Base-by-base conservation (phyloP, 1,140 invertebrate species). In the Ylistrum balloti region DNA sequence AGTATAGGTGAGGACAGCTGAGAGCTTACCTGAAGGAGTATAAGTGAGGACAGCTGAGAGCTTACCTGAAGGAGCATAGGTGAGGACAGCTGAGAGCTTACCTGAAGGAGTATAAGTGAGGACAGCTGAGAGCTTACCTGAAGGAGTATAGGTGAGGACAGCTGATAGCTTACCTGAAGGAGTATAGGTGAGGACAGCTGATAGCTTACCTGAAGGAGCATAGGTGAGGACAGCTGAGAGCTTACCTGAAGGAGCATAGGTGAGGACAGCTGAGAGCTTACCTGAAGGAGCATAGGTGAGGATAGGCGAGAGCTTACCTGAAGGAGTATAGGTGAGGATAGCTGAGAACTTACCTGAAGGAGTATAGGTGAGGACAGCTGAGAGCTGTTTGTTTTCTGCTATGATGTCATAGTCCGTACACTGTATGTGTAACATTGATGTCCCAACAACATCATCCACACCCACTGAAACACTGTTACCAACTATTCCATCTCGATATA, bases 321-420 rank as follows among this genome's bases (percentile, higher is more conserved):
- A 56, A 3, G 45, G 17, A 56, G 45, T 56, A 17, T 74, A 74
- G 22, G 22, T 74, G 20, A 74, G 56, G 0, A 28, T 28, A 5
- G 5, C 22, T 74, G 56, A 74, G 56, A 74, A n/a, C 56, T 74
- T 74, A 74, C 56, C 56, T 74, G 56, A 74, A 17, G 56, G 56
- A 22, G 86, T 86, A 15, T 20, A 86, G 28, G 33, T 34, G 86
- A 86, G 86, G 0, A 86, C 34, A 0, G 33, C 33, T 7, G 86
- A 33, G 15, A 89, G 56, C 11, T 89, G 33, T 33, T 33, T 86
- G 35, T 89, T 89, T 86, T 86, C 33, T 41, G 35, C 9, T 32
- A n/a, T 41, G n/a, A 89, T 33, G 85, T 89, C 88, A 86, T 33
- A 32, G 32, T 89, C 88, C 38, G n/a, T 86, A 86, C 88, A 89